Conservation (phyloP, 53 echinoderm and acorn worm genomes). For the Zoroaster sp. region DNA sequence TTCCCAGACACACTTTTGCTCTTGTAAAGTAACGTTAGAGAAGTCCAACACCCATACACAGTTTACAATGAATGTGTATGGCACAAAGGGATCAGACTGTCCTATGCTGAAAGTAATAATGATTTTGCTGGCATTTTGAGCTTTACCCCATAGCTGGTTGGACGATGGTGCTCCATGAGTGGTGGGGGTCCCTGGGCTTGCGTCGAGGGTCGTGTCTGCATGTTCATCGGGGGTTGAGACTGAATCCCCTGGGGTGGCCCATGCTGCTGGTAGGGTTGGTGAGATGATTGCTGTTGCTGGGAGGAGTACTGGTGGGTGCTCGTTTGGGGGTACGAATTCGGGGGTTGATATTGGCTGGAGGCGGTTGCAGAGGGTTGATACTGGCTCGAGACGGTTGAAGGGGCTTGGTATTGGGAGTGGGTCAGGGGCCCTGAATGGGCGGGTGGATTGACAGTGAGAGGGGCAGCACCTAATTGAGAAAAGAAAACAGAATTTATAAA, state of each 20-base stretch:
- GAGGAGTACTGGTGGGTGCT: not conserved
- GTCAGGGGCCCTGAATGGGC: not conserved
- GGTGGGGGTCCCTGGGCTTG: slow-evolving; percentile 33
- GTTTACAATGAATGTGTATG: no score
- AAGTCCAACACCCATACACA: no score
- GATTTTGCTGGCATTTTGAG: no score
- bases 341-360: slow-evolving; percentile 3
- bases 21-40: no score
- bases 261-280: slow-evolving; percentile 7
- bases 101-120: no score
- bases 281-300: not conserved
- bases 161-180: not conserved
- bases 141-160: slow-evolving; percentile 6
- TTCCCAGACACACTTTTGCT: no score
- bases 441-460: not conserved
- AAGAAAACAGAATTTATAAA: not conserved
- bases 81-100: no score
- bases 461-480: not conserved
- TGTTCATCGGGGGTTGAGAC: slow-evolving; percentile 19
- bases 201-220: not conserved
- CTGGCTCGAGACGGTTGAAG: not conserved
- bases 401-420: slow-evolving; percentile 34
- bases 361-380: slow-evolving; percentile 6
- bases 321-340: not conserved
- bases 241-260: not conserved